Conservation (phyloP, 2,797 vertebrate species). For the Falco columbarius region DNA sequence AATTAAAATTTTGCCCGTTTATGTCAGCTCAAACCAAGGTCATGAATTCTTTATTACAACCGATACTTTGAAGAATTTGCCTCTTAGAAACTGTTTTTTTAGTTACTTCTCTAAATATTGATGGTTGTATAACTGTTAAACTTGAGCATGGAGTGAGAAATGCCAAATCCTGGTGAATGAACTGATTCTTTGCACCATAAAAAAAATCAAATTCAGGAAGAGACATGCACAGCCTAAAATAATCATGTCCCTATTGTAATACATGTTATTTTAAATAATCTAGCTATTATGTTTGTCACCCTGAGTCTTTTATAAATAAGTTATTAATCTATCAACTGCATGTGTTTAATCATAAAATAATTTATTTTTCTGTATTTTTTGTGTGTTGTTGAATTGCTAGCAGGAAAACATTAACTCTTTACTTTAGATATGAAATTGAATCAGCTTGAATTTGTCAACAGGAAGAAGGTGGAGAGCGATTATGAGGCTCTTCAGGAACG, state of each 20-base stretch:
- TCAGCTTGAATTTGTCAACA: constrained; percentile 67
- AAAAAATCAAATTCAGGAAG: neutral
- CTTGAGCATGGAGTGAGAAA: neutral
- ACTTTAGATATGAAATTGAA: neutral
- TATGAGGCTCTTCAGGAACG: constrained; percentile 89
- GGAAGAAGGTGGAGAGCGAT: constrained; percentile 91
- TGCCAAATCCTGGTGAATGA: neutral
- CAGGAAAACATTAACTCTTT: neutral
- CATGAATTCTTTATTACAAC: neutral
- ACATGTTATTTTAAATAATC: neutral
- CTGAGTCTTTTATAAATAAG: neutral
- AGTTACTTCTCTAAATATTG: constrained; percentile 4
- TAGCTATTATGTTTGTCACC: neutral
- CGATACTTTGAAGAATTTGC: constrained; percentile 26
- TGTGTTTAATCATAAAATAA: neutral
- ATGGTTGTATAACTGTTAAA: constrained; percentile 42
- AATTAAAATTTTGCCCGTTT: neutral
- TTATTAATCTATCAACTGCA: neutral
- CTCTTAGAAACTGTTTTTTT: constrained; percentile 12
- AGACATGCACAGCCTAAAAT: neutral
- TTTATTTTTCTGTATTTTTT: neutral
- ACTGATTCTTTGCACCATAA: neutral
- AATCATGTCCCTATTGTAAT: neutral
- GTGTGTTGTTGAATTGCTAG: neutral
- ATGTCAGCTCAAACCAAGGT: neutral